These are phyloP conservation scores for Dusona sp. DNA, from an alignment of 2,888 invertebrate genomes.

Conservation along the genomic window DNA sequence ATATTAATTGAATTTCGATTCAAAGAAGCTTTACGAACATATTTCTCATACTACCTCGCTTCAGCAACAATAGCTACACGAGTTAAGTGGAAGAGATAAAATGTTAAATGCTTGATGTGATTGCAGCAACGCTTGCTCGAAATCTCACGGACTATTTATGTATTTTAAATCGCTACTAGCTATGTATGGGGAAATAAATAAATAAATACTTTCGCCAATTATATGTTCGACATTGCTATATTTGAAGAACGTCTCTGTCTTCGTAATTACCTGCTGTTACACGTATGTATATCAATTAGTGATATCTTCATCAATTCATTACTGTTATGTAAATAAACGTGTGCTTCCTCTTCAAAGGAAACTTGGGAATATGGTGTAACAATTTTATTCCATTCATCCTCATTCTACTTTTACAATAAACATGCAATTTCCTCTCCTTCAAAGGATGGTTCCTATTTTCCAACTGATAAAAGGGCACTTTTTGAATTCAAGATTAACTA, in stretches of 20 bases:
- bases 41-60: conserved; percentile 47
- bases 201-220: conserved; percentile 48
- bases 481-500: not conserved
- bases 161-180: conserved; percentile 63
- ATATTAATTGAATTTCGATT: conserved; percentile 30
- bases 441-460: not conserved
- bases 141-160: conserved; percentile 54
- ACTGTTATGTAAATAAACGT: conserved; percentile 83
- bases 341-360: conserved; percentile 82
- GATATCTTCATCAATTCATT: conserved; percentile 71
- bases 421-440: conserved; percentile 21
- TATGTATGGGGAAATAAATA: conserved; percentile 29
- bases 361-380: conserved; percentile 78
- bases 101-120: conserved; percentile 62
- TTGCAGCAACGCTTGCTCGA: conserved; percentile 61
- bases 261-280: conserved; percentile 60
- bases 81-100: conserved; percentile 38
- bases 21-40: conserved; percentile 13
- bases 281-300: conserved; percentile 56
- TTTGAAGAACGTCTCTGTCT: conserved; percentile 33
- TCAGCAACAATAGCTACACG: conserved; percentile 16
- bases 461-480: not conserved
- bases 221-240: conserved; percentile 29
- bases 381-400: conserved; percentile 75
- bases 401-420: conserved; percentile 52